Percentiles rank a stretch among this genome's conserved stretches.
Evolutionary conservation across 2,113 vertebrate genomes (phyloP).

Genomic region (Eonycteris spelaea): DNA sequence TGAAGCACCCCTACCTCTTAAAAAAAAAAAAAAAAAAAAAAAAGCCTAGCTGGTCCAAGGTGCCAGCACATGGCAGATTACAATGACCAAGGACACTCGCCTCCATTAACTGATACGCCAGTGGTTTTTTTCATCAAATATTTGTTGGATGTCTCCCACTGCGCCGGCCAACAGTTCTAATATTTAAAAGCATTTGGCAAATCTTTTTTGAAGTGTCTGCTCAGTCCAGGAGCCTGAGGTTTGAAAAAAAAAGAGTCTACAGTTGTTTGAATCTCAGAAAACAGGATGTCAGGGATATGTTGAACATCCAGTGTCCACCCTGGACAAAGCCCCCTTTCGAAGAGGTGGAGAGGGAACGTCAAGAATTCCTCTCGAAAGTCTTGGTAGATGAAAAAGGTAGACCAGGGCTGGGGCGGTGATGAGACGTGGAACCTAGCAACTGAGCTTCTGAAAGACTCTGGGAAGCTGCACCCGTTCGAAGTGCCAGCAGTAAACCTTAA

Average conservation of each 20-base stretch:
- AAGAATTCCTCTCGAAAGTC: not conserved
- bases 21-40: not conserved
- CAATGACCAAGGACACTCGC: not conserved
- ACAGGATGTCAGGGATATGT: accelerated
- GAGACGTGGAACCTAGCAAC: not conserved
- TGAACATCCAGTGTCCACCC: not conserved
- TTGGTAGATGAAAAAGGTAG: no score
- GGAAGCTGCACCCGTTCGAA: accelerated
- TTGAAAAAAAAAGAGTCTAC: not conserved
- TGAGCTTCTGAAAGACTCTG: not conserved
- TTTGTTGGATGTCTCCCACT: not conserved
- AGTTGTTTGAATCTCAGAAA: not conserved
- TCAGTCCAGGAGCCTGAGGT: not conserved
- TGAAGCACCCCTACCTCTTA: not conserved
- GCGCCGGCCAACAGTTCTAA: not conserved
- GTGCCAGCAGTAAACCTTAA: not conserved
- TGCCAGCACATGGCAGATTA: not conserved
- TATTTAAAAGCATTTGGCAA: not conserved
- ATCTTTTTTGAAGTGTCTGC: not conserved
- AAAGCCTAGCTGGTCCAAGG: not conserved
- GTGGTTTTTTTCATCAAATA: not conserved
- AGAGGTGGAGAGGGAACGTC: not conserved
- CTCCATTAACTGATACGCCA: not conserved
- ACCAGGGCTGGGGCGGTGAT: not conserved
- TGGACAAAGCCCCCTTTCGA: not conserved